These are phyloP conservation scores for Montipora foliosa DNA, from an alignment of 64 coral and sea anemone species.

Conservation along the genomic window DNA sequence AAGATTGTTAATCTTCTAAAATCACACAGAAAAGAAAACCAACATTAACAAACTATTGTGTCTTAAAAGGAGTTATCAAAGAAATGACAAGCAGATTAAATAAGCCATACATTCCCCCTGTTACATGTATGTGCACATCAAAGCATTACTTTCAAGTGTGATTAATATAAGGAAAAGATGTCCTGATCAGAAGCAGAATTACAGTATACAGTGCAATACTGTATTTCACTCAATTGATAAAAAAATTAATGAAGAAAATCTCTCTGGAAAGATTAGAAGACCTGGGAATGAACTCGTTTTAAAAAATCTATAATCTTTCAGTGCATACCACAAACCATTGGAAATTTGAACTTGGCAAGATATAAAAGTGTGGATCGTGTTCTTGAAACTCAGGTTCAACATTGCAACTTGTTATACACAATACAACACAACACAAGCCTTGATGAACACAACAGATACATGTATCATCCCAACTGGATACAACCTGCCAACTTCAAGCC, in stretches of 20 bases:
- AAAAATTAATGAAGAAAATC: neutral
- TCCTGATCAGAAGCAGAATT: neutral
- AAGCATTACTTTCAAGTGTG: neutral
- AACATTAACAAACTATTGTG: neutral
- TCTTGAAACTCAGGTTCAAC: neutral
- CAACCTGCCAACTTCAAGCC: conserved; percentile 7
- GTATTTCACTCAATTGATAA: neutral
- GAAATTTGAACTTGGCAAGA: neutral
- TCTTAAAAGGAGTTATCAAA: neutral
- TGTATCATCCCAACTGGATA: conserved; percentile 27
- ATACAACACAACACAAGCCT: neutral
- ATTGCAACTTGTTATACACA: no score
- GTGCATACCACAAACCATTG: conserved; percentile 45
- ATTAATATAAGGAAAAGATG: neutral
- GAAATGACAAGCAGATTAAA: neutral
- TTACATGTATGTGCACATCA: neutral
- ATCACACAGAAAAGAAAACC: neutral
- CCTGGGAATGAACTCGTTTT: neutral
- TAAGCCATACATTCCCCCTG: conserved; percentile 62
- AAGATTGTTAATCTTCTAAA: no score
- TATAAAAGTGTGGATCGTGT: neutral
- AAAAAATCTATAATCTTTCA: neutral
- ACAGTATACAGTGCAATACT: neutral
- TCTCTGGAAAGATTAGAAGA: neutral
- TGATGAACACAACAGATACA: neutral